These are phyloP conservation scores for Bradypodion pumilum DNA, from an alignment of 2,797 vertebrate genomes.

Conservation along the genomic window DNA sequence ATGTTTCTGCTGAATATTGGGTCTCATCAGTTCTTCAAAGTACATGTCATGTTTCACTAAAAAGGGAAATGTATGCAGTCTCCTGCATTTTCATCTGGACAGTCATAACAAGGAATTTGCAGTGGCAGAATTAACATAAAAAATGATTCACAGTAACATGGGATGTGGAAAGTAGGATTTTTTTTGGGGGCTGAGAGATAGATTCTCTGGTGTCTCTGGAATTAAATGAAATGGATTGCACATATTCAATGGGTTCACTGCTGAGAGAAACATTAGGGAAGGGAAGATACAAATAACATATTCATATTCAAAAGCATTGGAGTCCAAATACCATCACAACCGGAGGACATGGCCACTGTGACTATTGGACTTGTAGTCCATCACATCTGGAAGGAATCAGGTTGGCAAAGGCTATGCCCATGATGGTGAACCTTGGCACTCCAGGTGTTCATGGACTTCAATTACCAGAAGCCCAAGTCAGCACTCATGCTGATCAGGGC, in stretches of 20 bases:
- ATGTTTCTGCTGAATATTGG: slow-evolving; percentile 41
- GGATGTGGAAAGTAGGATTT: slow-evolving; percentile 38
- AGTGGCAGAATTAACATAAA: slow-evolving; percentile 55
- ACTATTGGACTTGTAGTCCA: too few species aligned
- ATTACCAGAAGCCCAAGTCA: too few species aligned
- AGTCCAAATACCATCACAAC: too few species aligned
- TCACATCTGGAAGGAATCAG: too few species aligned
- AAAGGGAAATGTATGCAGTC: slow-evolving; percentile 44
- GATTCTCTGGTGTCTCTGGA: slow-evolving; percentile 33
- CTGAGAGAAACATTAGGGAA: not conserved
- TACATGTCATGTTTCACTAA: slow-evolving; percentile 41
- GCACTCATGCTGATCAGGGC: too few species aligned
- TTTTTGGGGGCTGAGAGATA: slow-evolving; percentile 1
- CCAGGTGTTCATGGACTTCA: too few species aligned
- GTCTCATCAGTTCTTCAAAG: slow-evolving; percentile 47
- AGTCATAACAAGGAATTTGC: slow-evolving; percentile 45
- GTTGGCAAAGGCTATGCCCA: too few species aligned
- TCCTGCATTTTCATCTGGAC: slow-evolving; percentile 50
- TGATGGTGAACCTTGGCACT: too few species aligned
- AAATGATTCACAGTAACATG: slow-evolving; percentile 55
- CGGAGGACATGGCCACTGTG: too few species aligned
- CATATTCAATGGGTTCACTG: slow-evolving; percentile 26
- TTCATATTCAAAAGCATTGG: not conserved
- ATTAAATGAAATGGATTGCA: slow-evolving; percentile 16
- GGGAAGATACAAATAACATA: too few species aligned